Conservation (phyloP, 2,113 vertebrate genomes). For the Colinus virginianus region DNA sequence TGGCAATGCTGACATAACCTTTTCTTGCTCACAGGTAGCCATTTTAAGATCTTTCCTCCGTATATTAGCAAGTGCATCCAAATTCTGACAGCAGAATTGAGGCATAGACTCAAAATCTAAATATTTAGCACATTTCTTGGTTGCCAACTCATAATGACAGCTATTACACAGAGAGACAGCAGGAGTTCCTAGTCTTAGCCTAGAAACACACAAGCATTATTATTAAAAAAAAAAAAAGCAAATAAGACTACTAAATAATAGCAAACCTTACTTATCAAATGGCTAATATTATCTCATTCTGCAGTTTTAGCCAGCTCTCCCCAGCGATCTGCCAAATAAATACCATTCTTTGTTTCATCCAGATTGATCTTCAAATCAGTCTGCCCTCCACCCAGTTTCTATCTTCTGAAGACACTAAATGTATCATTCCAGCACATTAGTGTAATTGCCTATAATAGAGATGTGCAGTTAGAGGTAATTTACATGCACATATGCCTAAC, state of each 20-base stretch:
- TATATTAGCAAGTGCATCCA: neutral
- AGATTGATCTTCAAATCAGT: constrained; percentile 73
- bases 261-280: constrained; percentile 62
- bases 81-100: neutral
- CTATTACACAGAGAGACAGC: neutral
- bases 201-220: neutral
- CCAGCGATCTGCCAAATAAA: constrained; percentile 68
- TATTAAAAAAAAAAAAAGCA: constrained; percentile 42
- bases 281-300: constrained; percentile 61
- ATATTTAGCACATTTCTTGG: neutral
- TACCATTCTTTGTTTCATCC: constrained; percentile 69
- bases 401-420: constrained; percentile 72
- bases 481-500: constrained; percentile 72
- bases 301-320: constrained; percentile 66
- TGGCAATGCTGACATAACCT: neutral
- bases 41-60: neutral
- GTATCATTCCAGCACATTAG: constrained; percentile 73
- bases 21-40: neutral
- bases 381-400: constrained; percentile 71
- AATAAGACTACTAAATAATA: constrained; percentile 64
- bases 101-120: neutral
- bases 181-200: neutral
- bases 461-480: constrained; percentile 73
- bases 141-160: neutral
- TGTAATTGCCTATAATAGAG: constrained; percentile 74